Base-by-base conservation (phyloP, 2,888 invertebrate species). In the Drosophila lacicola region DNA sequence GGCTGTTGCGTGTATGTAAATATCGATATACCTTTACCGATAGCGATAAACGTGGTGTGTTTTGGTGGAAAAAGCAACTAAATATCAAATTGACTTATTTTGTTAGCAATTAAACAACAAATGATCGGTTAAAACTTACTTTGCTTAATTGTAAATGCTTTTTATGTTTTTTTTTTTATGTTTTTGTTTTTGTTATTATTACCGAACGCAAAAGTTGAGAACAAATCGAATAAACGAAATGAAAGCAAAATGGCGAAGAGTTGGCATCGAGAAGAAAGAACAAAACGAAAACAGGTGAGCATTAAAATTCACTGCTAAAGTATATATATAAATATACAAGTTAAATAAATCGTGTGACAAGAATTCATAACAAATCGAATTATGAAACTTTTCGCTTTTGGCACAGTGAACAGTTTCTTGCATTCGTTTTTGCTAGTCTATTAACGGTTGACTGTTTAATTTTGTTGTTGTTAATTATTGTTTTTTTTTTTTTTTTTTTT, bases 131-230 rank as follows among this genome's bases (percentile, higher is more conserved):
- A 29, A 51, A 78, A 84, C 83, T 84, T 84, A 84, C 83, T 84
- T 84, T 84, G 83, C 83, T 89, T 87, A 84, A 81, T 89, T 84
- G 83, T 89, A 84, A 84, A 84, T 84, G 83, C 83, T 84, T 78
- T 19, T 13, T 11, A 10, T 50, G 1, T 10, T 1, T 4, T 50
- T 50, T 3, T 46, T 14, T 29, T 29, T 25, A 0, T 25, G 0
- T 25, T 25, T 25, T 8, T 29, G 8, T 2, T 25, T 25, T 25
- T 25, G 5, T 36, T 1, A 0, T 4, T 21, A 58, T 63, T 62
- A 65, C 63, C 74, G 56, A 81, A 78, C 66, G 81, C 51, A 83
- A 87, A 74, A 71, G 72, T 64, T 49, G 72, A 83, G 50, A 82
- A 74, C 53, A 49, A 72, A 73, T 68, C 79, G 69, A 71, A 81